phyloP scores from a whole-genome alignment of 1,140 invertebrate species.

The Ridgeia piscesae region DNA sequence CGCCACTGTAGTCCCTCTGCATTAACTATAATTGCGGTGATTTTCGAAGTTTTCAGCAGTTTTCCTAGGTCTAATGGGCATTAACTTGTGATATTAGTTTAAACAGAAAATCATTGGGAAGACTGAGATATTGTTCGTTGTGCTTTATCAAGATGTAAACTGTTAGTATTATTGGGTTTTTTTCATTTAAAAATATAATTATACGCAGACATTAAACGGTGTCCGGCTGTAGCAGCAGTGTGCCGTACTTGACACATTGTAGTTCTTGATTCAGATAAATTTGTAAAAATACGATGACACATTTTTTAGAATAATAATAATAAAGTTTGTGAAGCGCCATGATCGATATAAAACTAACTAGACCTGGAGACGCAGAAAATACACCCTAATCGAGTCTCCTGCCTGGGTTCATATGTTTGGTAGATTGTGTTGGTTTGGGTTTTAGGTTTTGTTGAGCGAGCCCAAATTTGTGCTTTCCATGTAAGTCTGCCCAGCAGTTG shows the following conservation, averaged over 20 bases:
- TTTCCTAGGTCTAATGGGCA: neutral
- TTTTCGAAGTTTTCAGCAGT: neutral
- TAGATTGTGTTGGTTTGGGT: neutral
- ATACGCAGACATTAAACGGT: neutral
- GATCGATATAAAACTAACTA: neutral
- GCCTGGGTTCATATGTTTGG: no score
- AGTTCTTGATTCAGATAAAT: neutral
- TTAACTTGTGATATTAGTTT: neutral
- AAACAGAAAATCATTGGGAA: neutral
- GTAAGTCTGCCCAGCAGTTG: neutral
- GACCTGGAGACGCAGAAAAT: no score
- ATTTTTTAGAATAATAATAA: neutral
- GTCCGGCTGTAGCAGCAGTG: neutral
- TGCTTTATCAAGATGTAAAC: neutral
- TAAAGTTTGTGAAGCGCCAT: neutral
- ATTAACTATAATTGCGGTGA: neutral
- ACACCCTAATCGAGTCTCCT: no score
- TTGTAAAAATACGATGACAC: neutral
- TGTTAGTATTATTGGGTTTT: neutral
- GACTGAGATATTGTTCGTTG: neutral
- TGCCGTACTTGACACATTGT: neutral
- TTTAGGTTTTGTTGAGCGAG: neutral
- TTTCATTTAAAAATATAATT: neutral
- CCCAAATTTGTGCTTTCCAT: neutral
- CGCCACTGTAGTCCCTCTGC: neutral